phyloP scores from a whole-genome alignment of 2,113 vertebrate species.

The Oriolus oriolus region DNA sequence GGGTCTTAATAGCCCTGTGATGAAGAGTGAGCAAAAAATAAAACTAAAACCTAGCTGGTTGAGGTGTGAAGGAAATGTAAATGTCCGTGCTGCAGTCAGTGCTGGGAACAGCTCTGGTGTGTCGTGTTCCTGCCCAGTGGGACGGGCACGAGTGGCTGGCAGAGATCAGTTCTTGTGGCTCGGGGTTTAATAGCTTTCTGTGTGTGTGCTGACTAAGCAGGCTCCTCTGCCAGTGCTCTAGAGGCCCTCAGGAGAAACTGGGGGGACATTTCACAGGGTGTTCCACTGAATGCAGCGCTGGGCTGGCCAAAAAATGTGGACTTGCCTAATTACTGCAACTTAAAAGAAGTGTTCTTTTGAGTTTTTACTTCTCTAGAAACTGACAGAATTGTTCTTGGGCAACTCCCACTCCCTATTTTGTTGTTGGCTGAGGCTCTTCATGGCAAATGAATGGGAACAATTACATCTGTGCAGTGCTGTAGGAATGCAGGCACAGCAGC shows the following conservation, averaged over 20 bases:
- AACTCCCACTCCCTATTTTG: neutral
- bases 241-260: neutral
- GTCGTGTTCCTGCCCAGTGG: neutral
- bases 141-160: neutral
- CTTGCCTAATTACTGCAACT: neutral
- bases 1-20: neutral
- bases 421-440: neutral
- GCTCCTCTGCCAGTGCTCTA: neutral
- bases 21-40: neutral
- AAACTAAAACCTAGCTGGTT: neutral
- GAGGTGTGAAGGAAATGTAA: neutral
- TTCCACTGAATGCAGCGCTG: neutral
- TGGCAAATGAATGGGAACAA: neutral
- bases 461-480: neutral
- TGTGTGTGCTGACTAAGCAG: neutral
- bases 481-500: accelerated
- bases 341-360: accelerated
- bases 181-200: neutral
- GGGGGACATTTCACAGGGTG: neutral
- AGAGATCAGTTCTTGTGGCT: neutral
- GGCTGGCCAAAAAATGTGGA: neutral
- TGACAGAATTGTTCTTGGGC: neutral
- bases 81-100: accelerated
- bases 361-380: neutral
- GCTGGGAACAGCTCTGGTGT: neutral